Evolutionary conservation across 2,888 invertebrate genomes (phyloP).

Genomic region (Caenorhabditis parvicauda): DNA sequence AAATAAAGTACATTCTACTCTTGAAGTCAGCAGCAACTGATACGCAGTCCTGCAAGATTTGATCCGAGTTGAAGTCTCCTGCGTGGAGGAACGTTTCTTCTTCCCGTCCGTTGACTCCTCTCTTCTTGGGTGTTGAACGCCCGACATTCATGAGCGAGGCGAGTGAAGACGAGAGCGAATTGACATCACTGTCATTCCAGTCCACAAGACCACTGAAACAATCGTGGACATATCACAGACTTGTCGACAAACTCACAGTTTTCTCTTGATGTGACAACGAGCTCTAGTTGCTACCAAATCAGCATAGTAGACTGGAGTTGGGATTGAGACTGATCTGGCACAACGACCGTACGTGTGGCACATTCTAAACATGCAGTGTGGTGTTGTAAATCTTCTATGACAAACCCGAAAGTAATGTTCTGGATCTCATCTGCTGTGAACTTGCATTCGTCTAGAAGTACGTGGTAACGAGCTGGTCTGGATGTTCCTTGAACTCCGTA

Average conservation of each 20-base stretch:
- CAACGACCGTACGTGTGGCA: conserved; percentile 59
- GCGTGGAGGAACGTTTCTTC: background rate
- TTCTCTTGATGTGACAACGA: conserved; percentile 53
- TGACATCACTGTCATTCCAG: conserved; percentile 19
- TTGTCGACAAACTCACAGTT: conserved; percentile 38
- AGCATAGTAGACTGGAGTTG: conserved; percentile 56
- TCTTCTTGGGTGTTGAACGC: conserved; percentile 1
- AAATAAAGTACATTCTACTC: conserved; percentile 52
- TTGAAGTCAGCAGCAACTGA: conserved; percentile 49
- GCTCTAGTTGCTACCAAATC: conserved; percentile 57
- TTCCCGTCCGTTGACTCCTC: background rate
- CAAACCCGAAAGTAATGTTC: conserved; percentile 47
- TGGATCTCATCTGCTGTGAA: conserved; percentile 58
- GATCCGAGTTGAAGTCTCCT: conserved; percentile 18
- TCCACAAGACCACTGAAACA: conserved; percentile 22
- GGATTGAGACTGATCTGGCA: conserved; percentile 52
- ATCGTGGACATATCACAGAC: no score
- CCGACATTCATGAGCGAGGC: conserved; percentile 30
- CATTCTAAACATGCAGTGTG: conserved; percentile 24
- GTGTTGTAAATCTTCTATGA: background rate
- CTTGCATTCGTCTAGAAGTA: conserved; percentile 55
- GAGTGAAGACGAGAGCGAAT: conserved; percentile 30
- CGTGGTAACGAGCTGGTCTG: conserved; percentile 57
- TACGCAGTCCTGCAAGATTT: conserved; percentile 48
- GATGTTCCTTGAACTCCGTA: conserved; percentile 57